Conservation (phyloP, 2,113 vertebrate genomes). For the Ciconia maguari region DNA sequence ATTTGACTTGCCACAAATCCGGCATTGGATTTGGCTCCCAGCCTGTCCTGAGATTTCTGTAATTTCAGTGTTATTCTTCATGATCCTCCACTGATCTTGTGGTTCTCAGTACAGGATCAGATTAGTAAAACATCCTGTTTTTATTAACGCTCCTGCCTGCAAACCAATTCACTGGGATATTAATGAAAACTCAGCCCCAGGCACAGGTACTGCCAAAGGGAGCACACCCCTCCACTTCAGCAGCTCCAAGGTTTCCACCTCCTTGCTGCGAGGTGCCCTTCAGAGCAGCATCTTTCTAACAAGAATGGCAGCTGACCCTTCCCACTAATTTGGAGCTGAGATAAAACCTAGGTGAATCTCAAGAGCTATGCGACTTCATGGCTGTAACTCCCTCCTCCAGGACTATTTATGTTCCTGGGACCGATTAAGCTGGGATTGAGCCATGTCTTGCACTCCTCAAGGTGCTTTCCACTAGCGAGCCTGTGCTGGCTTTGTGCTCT, state of each 20-base stretch:
- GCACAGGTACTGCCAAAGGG: background rate
- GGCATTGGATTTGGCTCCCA: background rate
- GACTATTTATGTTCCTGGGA: background rate
- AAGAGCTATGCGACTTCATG: background rate
- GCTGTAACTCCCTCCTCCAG: background rate
- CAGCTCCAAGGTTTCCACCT: background rate
- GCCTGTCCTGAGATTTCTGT: background rate
- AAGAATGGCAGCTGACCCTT: background rate
- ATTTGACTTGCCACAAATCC: background rate
- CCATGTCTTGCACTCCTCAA: background rate
- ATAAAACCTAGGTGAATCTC: background rate
- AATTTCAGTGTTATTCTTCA: background rate
- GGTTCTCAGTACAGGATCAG: background rate
- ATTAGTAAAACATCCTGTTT: background rate
- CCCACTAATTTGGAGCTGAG: background rate
- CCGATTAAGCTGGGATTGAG: background rate
- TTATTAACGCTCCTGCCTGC: background rate
- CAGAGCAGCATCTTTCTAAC: background rate
- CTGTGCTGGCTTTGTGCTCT: background rate
- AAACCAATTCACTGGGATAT: background rate
- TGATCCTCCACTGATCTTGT: accelerated
- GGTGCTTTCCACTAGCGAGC: background rate
- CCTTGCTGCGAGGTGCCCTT: background rate
- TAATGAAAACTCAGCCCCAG: background rate
- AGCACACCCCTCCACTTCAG: background rate